Conservation (phyloP, 2,113 vertebrate species). For the Dicentrarchus labrax region DNA sequence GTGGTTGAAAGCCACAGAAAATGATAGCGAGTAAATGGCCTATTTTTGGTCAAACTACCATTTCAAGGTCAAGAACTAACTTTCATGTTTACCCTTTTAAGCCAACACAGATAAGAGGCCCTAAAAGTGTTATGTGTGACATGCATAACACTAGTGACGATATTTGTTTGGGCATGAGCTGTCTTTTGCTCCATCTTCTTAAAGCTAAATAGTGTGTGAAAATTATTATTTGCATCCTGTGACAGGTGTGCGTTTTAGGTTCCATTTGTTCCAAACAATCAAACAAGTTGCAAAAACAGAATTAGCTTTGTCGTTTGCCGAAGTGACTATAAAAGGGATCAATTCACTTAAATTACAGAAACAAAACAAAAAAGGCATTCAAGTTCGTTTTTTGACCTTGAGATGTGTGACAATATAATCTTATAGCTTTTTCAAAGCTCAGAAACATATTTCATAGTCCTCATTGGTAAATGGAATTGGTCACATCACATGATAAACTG, state of each 20-base stretch:
- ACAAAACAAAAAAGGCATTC: background rate
- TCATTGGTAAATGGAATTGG: background rate
- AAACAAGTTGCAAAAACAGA: constrained; percentile 5
- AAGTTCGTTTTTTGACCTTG: constrained; percentile 28
- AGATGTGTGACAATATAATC: background rate
- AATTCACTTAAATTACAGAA: background rate
- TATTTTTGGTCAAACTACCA: background rate
- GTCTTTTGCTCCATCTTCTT: constrained; percentile 8
- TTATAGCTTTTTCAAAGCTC: background rate
- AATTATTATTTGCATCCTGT: constrained; percentile 27
- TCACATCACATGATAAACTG: background rate
- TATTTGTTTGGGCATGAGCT: background rate
- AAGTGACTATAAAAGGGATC: background rate
- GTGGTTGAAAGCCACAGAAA: background rate
- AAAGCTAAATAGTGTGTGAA: constrained; percentile 42
- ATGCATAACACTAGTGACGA: background rate
- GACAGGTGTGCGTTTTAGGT: constrained; percentile 20
- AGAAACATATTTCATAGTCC: background rate
- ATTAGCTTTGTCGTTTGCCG: background rate
- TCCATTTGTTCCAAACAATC: constrained; percentile 48
- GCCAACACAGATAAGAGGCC: background rate
- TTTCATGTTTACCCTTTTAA: background rate
- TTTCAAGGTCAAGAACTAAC: background rate
- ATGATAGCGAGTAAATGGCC: background rate
- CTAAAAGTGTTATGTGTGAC: background rate